Evolutionary conservation across 2,113 vertebrate genomes (phyloP).

Genomic region (Falcunculus frontatus): DNA sequence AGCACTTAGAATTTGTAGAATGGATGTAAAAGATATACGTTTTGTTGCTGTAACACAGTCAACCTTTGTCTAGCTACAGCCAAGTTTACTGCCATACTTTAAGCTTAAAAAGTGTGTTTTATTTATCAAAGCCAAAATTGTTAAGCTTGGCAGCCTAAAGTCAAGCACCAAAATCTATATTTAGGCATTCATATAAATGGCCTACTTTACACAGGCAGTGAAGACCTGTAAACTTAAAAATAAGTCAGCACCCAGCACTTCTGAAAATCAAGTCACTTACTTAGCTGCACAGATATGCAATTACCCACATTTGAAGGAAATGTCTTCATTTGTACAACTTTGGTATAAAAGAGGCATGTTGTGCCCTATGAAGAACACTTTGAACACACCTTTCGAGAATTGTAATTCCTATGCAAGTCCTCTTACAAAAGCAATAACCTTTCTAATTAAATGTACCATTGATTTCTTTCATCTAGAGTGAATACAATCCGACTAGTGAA

Average conservation of each 20-base stretch:
- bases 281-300: background rate
- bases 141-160: background rate
- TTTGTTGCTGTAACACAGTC: background rate
- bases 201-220: background rate
- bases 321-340: background rate
- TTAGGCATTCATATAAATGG: background rate
- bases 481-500: background rate
- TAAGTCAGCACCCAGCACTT: background rate
- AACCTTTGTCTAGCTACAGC: background rate
- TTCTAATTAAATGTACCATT: conserved; percentile 48
- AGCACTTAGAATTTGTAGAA: background rate
- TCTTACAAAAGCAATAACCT: conserved; percentile 39
- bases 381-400: background rate
- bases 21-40: background rate
- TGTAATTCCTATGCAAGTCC: conserved; percentile 28
- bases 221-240: background rate
- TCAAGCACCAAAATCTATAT: background rate
- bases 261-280: background rate
- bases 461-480: conserved; percentile 14
- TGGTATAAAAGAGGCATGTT: background rate
- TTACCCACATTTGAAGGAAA: background rate
- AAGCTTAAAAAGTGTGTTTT: background rate
- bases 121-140: conserved; percentile 11
- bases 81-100: conserved; percentile 1
- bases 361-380: background rate